Evolutionary conservation across 2,797 vertebrate genomes (phyloP).

Genomic region (Ptychobarbus kaznakovi): DNA sequence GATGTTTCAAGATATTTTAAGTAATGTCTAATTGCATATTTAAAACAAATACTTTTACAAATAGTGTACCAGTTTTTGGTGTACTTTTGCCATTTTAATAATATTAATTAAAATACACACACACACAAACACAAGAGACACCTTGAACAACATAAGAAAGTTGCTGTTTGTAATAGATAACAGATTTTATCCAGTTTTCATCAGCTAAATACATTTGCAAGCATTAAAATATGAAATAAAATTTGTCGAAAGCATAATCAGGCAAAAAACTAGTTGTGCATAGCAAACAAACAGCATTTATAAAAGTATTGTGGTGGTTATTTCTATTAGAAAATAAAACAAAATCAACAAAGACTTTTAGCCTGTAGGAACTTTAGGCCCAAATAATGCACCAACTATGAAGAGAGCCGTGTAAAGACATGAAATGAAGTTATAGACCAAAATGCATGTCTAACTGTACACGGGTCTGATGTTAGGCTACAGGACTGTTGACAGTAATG

Average conservation of each 20-base stretch:
- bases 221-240: background rate
- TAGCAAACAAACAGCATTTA: background rate
- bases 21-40: background rate
- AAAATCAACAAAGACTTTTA: background rate
- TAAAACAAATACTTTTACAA: background rate
- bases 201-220: no score
- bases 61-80: background rate
- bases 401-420: background rate
- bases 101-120: background rate
- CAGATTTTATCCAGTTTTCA: background rate
- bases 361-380: background rate
- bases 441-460: background rate
- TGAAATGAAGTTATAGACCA: background rate
- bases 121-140: background rate
- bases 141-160: background rate
- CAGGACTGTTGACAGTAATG: constrained; percentile 63
- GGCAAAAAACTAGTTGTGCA: background rate
- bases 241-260: background rate
- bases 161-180: background rate
- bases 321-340: background rate
- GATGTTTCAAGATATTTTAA: background rate
- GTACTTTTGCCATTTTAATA: background rate
- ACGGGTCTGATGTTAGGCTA: background rate
- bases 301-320: background rate
- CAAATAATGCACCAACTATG: background rate